These are phyloP conservation scores for Diploptera punctata DNA, from an alignment of 2,888 invertebrate genomes.

Conservation along the genomic window DNA sequence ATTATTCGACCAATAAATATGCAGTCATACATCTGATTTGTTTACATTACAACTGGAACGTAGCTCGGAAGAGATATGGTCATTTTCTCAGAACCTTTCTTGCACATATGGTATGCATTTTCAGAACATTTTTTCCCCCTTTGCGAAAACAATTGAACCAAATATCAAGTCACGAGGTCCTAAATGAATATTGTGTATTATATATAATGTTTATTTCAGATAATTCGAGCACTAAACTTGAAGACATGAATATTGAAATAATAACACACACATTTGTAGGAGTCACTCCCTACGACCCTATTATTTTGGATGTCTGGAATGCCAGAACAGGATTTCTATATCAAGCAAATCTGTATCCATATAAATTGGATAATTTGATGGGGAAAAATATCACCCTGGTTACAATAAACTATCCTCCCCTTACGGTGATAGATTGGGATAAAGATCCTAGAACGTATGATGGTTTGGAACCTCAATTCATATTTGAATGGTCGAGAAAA, in stretches of 20 bases:
- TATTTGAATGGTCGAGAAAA: constrained; percentile 53
- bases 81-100: too few species aligned
- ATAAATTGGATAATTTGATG: constrained; percentile 57
- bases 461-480: constrained; percentile 59
- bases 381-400: constrained; percentile 61
- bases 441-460: constrained; percentile 29
- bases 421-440: constrained; percentile 53
- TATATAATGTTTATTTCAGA: too few species aligned
- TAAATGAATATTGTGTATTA: too few species aligned
- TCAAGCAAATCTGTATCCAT: constrained; percentile 57
- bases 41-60: too few species aligned
- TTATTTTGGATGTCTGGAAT: not conserved
- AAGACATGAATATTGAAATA: constrained; percentile 15
- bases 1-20: too few species aligned
- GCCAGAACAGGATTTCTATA: constrained; percentile 49
- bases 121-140: too few species aligned
- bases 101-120: too few species aligned
- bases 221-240: too few species aligned
- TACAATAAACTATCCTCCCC: constrained; percentile 67
- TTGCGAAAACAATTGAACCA: too few species aligned
- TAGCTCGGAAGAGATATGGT: too few species aligned
- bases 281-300: not conserved
- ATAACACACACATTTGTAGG: not conserved
- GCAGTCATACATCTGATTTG: too few species aligned
- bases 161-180: too few species aligned